Evolutionary conservation across 2,113 vertebrate species (phyloP), one percentile per base, ranked within the genome.

Genomic region (Hippocampus mohnikei): DNA sequence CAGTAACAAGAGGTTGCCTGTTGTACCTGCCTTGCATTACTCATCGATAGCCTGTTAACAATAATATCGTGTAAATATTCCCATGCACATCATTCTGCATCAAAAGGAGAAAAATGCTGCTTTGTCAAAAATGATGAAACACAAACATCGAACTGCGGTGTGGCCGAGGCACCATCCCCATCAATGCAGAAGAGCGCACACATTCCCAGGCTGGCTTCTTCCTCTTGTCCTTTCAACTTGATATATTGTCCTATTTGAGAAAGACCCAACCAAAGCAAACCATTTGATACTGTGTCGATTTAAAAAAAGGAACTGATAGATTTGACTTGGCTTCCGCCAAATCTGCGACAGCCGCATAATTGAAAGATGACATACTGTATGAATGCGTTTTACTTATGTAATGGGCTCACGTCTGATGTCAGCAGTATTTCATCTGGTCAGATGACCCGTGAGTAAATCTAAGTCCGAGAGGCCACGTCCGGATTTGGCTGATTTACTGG

Each of bases 401-500:
- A 52, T 16, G 18, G 15, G 15, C 18, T 8, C 42, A 18, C 50
- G 5, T 37, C 11, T 61, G 2, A 15, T 29, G 27, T 62, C 18
- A 40, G 20, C 18, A 40, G 2, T 40, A 3, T n/a, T 21, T 50
- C 50, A 73, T 59, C 41, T 37, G 18, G 27, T 73, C 63, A 66
- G 64, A 64, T 73, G 64, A 72, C 63, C 46, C 5, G 18, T 58
- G 25, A 63, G 55, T 58, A 50, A n/a, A 20, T 40, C 2, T 18
- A 9, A 18, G 8, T 21, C 1, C 11, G 4, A 9, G 10, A 62
- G 9, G 33, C 9, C 16, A 62, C 60, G 21, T 40, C 27, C 29
- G 5, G 18, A 56, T 56, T 27, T 58, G 23, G 11, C 23, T 27
- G 55, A 58, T 23, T 9, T n/a, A 55, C 20, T 55, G 21, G 52